Conservation (phyloP, 2,888 invertebrate species). For the Noctuana brunneofusca region DNA sequence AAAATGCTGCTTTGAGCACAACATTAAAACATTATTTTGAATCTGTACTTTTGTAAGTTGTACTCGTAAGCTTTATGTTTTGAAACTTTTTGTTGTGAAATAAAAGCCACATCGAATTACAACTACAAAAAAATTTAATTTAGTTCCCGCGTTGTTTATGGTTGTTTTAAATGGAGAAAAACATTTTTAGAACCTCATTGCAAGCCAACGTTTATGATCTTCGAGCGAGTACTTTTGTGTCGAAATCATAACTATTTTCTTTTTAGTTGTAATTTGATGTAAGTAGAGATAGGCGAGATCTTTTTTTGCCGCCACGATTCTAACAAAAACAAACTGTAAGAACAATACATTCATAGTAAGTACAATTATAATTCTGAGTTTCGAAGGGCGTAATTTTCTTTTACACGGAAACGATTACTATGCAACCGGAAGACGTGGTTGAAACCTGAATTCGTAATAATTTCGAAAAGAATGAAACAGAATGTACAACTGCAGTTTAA, state of each 20-base stretch:
- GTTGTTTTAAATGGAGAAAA: background rate
- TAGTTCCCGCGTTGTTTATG: background rate
- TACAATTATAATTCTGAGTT: background rate
- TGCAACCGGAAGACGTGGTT: slow-evolving; percentile 19
- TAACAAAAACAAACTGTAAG: slow-evolving; percentile 2
- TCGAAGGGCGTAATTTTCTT: slow-evolving; percentile 15
- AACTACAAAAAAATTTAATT: background rate
- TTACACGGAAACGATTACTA: slow-evolving; percentile 25
- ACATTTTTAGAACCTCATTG: background rate
- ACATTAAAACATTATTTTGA: background rate
- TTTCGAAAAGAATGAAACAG: slow-evolving; percentile 22
- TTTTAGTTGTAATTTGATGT: background rate
- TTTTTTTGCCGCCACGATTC: background rate
- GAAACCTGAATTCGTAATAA: slow-evolving; percentile 22
- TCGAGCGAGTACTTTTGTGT: background rate
- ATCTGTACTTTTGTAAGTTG: background rate
- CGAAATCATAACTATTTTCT: slow-evolving; percentile 5
- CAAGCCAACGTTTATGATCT: no score
- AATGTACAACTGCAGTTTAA: slow-evolving; percentile 17
- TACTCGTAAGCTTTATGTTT: background rate
- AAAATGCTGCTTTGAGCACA: background rate
- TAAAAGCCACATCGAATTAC: background rate
- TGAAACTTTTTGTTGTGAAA: background rate
- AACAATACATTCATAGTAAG: no score
- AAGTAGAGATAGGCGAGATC: background rate